Conservation (phyloP, 2,797 vertebrate genomes). For the Microtus obscurus region DNA sequence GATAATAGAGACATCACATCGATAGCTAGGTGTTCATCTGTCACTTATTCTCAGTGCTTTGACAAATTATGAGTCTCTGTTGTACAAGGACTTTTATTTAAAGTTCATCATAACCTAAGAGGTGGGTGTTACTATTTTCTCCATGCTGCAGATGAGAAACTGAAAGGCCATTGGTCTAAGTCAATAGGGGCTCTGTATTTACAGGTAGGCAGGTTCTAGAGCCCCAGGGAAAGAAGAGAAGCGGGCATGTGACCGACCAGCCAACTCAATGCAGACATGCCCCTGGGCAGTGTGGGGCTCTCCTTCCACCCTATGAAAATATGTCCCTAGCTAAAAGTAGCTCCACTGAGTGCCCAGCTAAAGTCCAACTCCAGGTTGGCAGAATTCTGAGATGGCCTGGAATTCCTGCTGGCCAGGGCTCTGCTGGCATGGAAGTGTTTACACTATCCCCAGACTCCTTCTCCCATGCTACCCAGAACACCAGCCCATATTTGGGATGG, state of each 20-base stretch:
- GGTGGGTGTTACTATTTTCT: background rate
- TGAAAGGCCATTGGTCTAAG: background rate
- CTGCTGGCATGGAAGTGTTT: slow-evolving; percentile 80
- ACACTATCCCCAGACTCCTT: slow-evolving; percentile 77
- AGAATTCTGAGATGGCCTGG: slow-evolving; percentile 76
- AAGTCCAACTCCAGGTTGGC: slow-evolving; percentile 83
- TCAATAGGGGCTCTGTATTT: background rate
- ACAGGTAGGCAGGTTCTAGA: background rate
- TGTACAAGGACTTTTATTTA: background rate
- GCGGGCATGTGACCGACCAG: background rate
- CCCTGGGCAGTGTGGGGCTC: slow-evolving; percentile 2
- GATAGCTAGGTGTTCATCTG: background rate
- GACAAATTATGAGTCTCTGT: background rate
- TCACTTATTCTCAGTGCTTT: background rate
- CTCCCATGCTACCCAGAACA: slow-evolving; percentile 78
- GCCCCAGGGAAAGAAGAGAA: background rate
- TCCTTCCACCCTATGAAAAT: slow-evolving; percentile 86
- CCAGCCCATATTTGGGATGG: slow-evolving; percentile 88
- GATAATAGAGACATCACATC: background rate
- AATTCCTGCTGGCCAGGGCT: slow-evolving; percentile 80
- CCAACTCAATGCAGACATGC: background rate
- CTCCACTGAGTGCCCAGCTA: slow-evolving; percentile 86
- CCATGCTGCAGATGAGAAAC: background rate
- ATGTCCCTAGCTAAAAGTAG: slow-evolving; percentile 89
- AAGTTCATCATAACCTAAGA: background rate